Base-by-base conservation (phyloP, 53 echinoderm and acorn worm species). In the Glandiceps talaboti region DNA sequence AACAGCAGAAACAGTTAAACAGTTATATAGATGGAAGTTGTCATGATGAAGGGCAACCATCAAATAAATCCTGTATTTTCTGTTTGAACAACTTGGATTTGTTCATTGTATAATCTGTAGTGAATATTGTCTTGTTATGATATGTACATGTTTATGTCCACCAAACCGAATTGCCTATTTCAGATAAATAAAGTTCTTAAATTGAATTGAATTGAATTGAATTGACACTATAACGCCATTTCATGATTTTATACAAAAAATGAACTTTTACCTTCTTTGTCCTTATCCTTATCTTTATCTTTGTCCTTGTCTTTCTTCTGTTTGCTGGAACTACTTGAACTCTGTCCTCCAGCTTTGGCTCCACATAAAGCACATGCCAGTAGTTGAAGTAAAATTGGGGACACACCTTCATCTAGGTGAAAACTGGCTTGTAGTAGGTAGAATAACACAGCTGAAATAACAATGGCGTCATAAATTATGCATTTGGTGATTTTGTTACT, bases 351-450 rank as follows among this genome's bases (percentile, higher is more conserved):
- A 75, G 86, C 83, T 79, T 96, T 96, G 83, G 82, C 77, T 25
- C 97, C 97, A 87, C 97, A 96, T 76, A 96, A 93, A 79, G 97
- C 97, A 73, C 93, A 93, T 64, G 97, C 93, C 79, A 96, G 77
- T 1, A 96, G 90, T 76, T 96, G 97, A 0, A 96, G 91, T 28
- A 96, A 83, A 31, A 93, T 83, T 14, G 96, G 93, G 1, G 97
- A 81, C 33, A 96, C 97, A 29, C 97, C 97, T 76, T 93, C 93
- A 33, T 93, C 97, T 29, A 96, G 86, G 79, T 91, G 90, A 80
- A 96, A 93, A 33, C 97, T 96, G 1, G 97, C 97, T 77, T 96
- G 93, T 72, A 93, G 97, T 14, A 96, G 85, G 77, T 90, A 90
- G 30, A 90, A 89, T 31, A 96, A 77, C 1, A 96, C 97, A 73